These are phyloP conservation scores for Drosophila rufa DNA, from an alignment of 1,140 invertebrate species.

Conservation along the genomic window DNA sequence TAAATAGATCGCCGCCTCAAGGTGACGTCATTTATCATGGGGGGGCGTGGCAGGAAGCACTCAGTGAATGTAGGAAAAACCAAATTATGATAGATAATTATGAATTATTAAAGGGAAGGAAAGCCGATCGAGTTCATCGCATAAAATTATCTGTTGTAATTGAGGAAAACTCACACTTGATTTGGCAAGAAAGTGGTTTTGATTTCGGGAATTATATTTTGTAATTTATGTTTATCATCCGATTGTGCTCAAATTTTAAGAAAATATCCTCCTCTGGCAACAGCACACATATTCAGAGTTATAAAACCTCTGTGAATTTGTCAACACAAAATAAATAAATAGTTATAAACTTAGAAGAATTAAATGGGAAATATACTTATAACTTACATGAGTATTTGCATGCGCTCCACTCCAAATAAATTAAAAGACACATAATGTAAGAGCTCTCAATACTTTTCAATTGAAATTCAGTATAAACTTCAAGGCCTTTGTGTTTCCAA, in stretches of 20 bases:
- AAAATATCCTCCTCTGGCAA: no score
- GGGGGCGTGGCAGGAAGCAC: conserved; percentile 40
- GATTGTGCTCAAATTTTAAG: no score
- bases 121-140: not conserved
- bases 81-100: conserved; percentile 43
- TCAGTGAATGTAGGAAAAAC: conserved; percentile 7
- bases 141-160: conserved; percentile 3
- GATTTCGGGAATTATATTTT: not conserved
- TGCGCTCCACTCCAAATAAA: not conserved
- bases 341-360: no score
- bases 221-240: not conserved
- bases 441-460: not conserved
- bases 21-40: conserved; percentile 77
- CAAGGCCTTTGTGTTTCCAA: not conserved
- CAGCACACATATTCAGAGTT: no score
- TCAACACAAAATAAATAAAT: no score
- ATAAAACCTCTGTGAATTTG: no score
- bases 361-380: no score
- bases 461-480: not conserved
- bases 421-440: not conserved
- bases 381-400: no score
- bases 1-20: conserved; percentile 58
- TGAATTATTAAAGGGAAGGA: conserved; percentile 38
- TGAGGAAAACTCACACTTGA: conserved; percentile 6
- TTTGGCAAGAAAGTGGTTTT: conserved; percentile 3